These are phyloP conservation scores for Tricholauxania praeusta DNA, from an alignment of 2,888 invertebrate genomes.

Conservation along the genomic window DNA sequence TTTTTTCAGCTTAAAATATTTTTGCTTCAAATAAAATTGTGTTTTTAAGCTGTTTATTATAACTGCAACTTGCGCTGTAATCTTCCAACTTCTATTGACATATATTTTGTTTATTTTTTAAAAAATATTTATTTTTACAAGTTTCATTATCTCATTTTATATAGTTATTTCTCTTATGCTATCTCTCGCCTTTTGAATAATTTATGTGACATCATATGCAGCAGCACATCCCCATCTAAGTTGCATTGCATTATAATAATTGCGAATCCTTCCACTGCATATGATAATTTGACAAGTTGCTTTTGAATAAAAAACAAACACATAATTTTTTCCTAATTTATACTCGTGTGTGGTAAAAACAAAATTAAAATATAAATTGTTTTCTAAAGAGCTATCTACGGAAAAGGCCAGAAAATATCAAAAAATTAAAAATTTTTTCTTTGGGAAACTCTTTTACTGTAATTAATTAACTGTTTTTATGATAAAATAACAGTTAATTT, in stretches of 20 bases:
- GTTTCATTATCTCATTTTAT: too few species aligned
- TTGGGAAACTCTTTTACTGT: too few species aligned
- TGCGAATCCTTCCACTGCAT: constrained; percentile 21
- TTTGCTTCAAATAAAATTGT: neutral
- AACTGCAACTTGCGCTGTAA: too few species aligned
- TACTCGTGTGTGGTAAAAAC: neutral
- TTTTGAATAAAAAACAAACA: constrained; percentile 25
- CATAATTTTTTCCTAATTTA: neutral
- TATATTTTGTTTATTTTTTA: too few species aligned
- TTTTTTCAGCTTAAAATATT: neutral
- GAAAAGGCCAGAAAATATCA: neutral
- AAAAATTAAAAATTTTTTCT: neutral
- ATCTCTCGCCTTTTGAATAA: neutral
- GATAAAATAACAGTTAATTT: too few species aligned
- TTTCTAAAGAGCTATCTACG: neutral
- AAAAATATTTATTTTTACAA: too few species aligned
- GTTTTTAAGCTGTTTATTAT: too few species aligned
- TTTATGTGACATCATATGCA: neutral
- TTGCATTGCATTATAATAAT: constrained; percentile 10
- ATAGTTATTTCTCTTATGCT: too few species aligned
- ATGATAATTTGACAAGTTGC: constrained; percentile 35
- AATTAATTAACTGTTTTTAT: too few species aligned
- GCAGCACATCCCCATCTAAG: neutral
- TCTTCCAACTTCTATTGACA: too few species aligned
- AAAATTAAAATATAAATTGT: constrained; percentile 20